A percentile compares a stretch with the other conserved stretches of the same genome.
Evolutionary conservation across 2,797 vertebrate genomes (phyloP).

Genomic region (Chaunax sp.): DNA sequence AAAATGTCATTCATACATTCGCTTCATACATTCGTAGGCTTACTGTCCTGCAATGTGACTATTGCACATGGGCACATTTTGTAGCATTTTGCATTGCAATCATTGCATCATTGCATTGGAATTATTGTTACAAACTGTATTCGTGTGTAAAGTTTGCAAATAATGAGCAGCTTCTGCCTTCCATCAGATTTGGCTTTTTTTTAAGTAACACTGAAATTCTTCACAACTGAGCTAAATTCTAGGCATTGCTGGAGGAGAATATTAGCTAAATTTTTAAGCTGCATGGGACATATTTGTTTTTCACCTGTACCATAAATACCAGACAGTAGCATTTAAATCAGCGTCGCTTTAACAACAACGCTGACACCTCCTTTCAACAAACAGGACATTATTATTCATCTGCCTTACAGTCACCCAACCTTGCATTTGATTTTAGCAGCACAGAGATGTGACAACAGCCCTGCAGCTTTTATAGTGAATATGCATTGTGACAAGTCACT

Average conservation of each 20-base stretch:
- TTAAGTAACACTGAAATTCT: no score
- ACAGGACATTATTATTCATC: constrained; percentile 14
- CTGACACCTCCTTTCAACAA: constrained; percentile 9
- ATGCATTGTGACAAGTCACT: constrained; percentile 21
- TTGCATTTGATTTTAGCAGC: constrained; percentile 24
- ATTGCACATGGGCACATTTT: no score
- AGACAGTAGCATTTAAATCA: neutral
- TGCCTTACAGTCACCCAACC: neutral
- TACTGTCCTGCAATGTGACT: no score
- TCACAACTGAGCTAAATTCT: no score
- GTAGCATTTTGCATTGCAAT: no score
- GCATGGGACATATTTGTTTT: constrained; percentile 1
- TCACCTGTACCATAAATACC: neutral
- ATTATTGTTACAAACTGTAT: no score
- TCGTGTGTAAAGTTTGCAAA: no score
- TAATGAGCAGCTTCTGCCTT: neutral
- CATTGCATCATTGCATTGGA: no score
- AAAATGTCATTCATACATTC: no score
- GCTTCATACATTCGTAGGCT: no score
- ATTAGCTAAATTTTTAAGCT: neutral
- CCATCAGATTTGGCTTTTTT: neutral
- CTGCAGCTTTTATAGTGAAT: neutral
- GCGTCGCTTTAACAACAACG: neutral
- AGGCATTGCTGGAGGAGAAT: neutral
- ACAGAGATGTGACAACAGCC: neutral